Evolutionary conservation across 1,140 invertebrate genomes (phyloP).

Genomic region (Bacillus rossius): DNA sequence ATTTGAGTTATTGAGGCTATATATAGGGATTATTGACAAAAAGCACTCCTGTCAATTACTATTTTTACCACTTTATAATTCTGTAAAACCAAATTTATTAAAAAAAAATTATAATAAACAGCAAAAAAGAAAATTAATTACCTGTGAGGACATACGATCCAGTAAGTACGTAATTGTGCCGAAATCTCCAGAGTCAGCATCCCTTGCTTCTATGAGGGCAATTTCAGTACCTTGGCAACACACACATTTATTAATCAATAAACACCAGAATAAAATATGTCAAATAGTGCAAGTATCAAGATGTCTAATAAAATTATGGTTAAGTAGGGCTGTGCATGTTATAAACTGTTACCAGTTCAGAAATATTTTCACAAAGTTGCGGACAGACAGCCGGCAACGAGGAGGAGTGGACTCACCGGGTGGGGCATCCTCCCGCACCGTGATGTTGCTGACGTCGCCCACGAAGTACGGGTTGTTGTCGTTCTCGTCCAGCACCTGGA

Average conservation of each 20-base stretch:
- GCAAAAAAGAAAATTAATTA: too few species aligned
- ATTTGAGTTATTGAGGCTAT: too few species aligned
- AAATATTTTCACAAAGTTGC: too few species aligned
- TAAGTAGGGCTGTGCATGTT: too few species aligned
- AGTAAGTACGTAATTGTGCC: slow-evolving; percentile 87
- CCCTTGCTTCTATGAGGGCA: slow-evolving; percentile 66
- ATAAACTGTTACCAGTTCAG: too few species aligned
- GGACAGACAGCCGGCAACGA: too few species aligned
- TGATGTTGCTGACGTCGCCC: slow-evolving; percentile 60
- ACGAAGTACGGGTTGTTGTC: slow-evolving; percentile 89
- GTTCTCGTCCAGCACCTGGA: slow-evolving; percentile 85
- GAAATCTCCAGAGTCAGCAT: slow-evolving; percentile 83
- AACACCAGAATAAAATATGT: slow-evolving; percentile 4
- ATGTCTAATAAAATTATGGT: background rate
- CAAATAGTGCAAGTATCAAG: slow-evolving; percentile 1
- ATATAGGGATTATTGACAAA: too few species aligned
- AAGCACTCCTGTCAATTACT: too few species aligned
- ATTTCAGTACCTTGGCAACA: slow-evolving; percentile 54
- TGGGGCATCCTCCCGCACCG: slow-evolving; percentile 68
- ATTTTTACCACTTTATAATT: too few species aligned
- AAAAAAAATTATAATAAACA: too few species aligned
- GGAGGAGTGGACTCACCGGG: slow-evolving; percentile 56
- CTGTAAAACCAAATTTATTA: too few species aligned
- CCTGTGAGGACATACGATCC: slow-evolving; percentile 76
- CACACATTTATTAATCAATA: too few species aligned